Percentiles rank a stretch among this genome's conserved stretches.
Evolutionary conservation across 2,888 invertebrate genomes (phyloP).

Genomic region (Drosophila testacea): DNA sequence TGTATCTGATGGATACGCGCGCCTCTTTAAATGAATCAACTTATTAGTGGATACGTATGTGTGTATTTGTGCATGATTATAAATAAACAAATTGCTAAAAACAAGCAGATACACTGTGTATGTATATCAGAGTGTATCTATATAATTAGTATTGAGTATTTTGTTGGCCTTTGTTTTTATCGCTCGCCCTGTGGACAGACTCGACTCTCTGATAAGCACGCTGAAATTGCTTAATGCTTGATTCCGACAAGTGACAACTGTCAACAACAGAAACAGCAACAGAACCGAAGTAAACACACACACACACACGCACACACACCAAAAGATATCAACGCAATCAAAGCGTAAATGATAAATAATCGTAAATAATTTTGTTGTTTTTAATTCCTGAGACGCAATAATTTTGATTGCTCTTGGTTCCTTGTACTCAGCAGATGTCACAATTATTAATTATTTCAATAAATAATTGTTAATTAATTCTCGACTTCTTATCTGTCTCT

Average conservation of each 20-base stretch:
- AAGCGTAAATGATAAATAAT: conserved; percentile 76
- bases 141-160: conserved; percentile 5
- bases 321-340: conserved; percentile 64
- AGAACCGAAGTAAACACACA: conserved; percentile 1
- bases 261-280: conserved; percentile 47
- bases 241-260: conserved; percentile 41
- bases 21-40: conserved; percentile 10
- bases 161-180: conserved; percentile 34
- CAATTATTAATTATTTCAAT: conserved; percentile 23
- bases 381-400: conserved; percentile 58
- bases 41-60: neutral
- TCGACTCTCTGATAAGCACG: conserved; percentile 40
- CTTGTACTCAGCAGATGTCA: conserved; percentile 12
- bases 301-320: neutral
- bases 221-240: conserved; percentile 42
- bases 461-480: conserved; percentile 29
- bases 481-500: neutral
- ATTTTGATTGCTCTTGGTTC: neutral
- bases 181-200: conserved; percentile 2
- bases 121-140: neutral
- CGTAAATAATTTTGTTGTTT: conserved; percentile 60
- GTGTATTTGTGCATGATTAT: conserved; percentile 37
- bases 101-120: conserved; percentile 4
- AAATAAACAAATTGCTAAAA: conserved; percentile 40
- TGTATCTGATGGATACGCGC: conserved; percentile 47